Evolutionary conservation across 2,888 invertebrate genomes (phyloP).

Genomic region (Rhabditoides inermis): DNA sequence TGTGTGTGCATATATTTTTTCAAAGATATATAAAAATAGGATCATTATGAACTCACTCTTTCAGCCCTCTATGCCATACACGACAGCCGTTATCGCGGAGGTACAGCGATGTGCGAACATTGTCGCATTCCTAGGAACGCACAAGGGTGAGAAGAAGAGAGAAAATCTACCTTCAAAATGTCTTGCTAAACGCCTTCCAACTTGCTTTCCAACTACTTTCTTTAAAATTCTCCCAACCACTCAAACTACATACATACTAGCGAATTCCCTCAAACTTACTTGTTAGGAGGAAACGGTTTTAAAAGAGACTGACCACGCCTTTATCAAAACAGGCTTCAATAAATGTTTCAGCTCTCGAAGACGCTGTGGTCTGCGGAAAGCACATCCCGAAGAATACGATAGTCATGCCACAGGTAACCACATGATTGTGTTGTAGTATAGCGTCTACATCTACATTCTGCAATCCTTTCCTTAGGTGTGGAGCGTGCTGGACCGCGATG

Average conservation of each 20-base stretch:
- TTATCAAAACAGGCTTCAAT: not conserved
- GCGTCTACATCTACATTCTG: not conserved
- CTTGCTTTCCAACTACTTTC: too few relatives aligned
- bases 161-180: not conserved
- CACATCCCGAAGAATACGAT: constrained; percentile 12
- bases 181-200: not conserved
- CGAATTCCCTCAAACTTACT: too few relatives aligned
- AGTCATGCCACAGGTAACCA: constrained; percentile 8
- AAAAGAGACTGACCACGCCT: too few relatives aligned
- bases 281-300: too few relatives aligned
- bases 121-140: constrained; percentile 12
- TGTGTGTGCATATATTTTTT: not conserved
- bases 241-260: too few relatives aligned
- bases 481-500: constrained; percentile 18
- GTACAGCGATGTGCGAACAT: constrained; percentile 22
- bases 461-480: constrained; percentile 7
- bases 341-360: constrained; percentile 10
- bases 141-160: constrained; percentile 3
- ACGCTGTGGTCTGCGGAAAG: constrained; percentile 7
- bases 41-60: too few relatives aligned
- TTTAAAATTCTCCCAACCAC: too few relatives aligned
- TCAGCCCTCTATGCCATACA: constrained; percentile 17
- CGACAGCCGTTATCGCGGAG: constrained; percentile 17
- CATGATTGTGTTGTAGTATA: not conserved
- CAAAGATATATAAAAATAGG: not conserved